A percentile compares a stretch with the other conserved stretches of the same genome.
Conservation (phyloP, 2,797 vertebrate genomes). For the Melanotaenia trifasciata region DNA sequence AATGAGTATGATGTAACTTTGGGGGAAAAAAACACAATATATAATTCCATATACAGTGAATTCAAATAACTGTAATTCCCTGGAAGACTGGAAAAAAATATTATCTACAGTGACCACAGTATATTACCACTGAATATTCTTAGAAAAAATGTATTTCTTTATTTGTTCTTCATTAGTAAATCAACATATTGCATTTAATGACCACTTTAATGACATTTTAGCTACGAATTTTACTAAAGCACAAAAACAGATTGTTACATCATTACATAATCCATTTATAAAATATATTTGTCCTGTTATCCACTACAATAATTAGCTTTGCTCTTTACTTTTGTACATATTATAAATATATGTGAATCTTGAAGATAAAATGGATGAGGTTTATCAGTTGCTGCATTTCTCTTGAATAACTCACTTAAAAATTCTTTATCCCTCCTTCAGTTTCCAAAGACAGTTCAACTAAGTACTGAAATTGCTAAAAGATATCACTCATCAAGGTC, state of each 20-base stretch:
- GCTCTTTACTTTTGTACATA: neutral
- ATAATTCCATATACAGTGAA: conserved; percentile 6
- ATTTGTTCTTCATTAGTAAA: neutral
- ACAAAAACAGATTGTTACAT: neutral
- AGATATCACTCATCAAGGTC: conserved; percentile 54
- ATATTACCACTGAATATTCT: neutral
- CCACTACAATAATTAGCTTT: neutral
- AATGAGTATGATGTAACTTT: conserved; percentile 27
- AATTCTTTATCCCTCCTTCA: neutral
- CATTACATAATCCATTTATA: neutral
- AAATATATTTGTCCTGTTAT: neutral
- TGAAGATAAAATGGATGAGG: neutral
- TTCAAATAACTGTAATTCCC: neutral
- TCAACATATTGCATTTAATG: conserved; percentile 7
- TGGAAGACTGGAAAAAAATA: neutral
- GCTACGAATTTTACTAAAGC: conserved; percentile 3
- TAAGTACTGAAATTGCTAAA: conserved; percentile 46
- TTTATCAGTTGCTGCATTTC: neutral
- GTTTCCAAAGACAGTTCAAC: conserved; percentile 37
- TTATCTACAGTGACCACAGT: neutral
- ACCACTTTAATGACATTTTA: neutral
- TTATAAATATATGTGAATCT: neutral
- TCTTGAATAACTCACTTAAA: conserved; percentile 5
- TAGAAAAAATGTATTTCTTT: neutral
- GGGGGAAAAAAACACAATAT: neutral